Evolutionary conservation across 2,797 vertebrate genomes (phyloP).

Genomic region (Manis javanica): DNA sequence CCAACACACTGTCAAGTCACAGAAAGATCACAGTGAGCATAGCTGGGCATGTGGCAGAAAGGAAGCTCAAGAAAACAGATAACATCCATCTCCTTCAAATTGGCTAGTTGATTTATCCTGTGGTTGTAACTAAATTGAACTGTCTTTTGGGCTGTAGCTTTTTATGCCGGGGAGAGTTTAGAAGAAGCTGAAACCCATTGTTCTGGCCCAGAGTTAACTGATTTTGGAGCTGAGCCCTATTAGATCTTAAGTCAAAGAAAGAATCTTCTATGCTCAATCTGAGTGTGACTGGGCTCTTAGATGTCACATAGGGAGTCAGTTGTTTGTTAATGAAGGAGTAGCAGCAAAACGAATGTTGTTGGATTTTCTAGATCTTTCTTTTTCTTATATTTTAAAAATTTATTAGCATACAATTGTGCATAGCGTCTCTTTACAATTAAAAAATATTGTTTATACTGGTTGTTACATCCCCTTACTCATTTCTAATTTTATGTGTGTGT

Average conservation of each 20-base stretch:
- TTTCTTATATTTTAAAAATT: constrained; percentile 41
- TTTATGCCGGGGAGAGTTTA: background rate
- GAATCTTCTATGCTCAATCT: background rate
- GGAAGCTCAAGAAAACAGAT: background rate
- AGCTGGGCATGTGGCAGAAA: background rate
- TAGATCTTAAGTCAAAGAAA: background rate
- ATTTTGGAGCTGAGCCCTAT: background rate
- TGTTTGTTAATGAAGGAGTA: background rate
- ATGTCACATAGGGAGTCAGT: background rate
- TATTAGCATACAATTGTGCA: constrained; percentile 48
- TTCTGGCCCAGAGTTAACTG: background rate
- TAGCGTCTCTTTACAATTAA: constrained; percentile 64
- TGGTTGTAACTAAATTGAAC: background rate
- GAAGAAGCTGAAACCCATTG: background rate
- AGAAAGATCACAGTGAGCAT: background rate
- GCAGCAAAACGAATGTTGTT: background rate
- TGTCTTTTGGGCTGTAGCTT: background rate
- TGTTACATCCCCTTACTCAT: constrained; percentile 56
- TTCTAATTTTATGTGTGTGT: constrained; percentile 68
- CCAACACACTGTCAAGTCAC: background rate
- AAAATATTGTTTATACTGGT: constrained; percentile 59
- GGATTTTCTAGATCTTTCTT: background rate
- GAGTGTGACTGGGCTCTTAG: background rate
- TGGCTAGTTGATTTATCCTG: background rate
- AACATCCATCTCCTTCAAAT: background rate